phyloP scores from a whole-genome alignment of 2,888 invertebrate genomes.

The Tethea ocularis region DNA sequence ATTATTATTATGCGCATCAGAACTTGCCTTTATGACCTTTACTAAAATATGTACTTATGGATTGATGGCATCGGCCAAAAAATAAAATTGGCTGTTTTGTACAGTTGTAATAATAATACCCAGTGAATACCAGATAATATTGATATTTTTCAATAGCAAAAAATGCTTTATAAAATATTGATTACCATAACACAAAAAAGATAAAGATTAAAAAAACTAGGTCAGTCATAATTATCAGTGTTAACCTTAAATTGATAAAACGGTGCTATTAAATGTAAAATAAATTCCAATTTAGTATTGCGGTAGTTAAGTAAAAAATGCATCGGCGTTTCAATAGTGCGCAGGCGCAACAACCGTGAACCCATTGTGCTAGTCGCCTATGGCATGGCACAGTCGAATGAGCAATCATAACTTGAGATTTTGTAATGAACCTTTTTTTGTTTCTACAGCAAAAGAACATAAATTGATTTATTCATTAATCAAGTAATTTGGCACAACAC shows the following conservation, averaged over 20 bases:
- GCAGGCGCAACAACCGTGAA: constrained; percentile 31
- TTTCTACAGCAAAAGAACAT: neutral
- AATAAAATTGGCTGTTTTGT: too few relatives aligned
- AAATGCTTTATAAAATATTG: constrained; percentile 8
- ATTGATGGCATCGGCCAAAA: too few relatives aligned
- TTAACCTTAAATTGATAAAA: constrained; percentile 51
- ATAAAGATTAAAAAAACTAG: constrained; percentile 51
- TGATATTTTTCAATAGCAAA: constrained; percentile 16
- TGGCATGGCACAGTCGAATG: constrained; percentile 1
- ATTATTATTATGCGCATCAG: too few relatives aligned
- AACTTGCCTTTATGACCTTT: too few relatives aligned
- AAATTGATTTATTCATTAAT: constrained; percentile 5
- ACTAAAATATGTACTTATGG: too few relatives aligned
- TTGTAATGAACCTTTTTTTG: constrained; percentile 4
- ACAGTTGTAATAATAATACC: neutral
- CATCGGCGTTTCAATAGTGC: constrained; percentile 22
- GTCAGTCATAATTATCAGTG: constrained; percentile 45
- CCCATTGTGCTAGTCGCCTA: constrained; percentile 13
- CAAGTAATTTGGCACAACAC: neutral
- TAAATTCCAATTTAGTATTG: constrained; percentile 50
- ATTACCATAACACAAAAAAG: constrained; percentile 39
- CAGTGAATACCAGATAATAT: neutral
- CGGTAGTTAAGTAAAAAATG: constrained; percentile 37
- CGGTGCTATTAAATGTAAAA: constrained; percentile 54
- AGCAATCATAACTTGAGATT: constrained; percentile 8